Evolutionary conservation across 2,797 vertebrate genomes (phyloP), one percentile per base, ranked within the genome.

Genomic region (Rhadinocentrus ornatus): DNA sequence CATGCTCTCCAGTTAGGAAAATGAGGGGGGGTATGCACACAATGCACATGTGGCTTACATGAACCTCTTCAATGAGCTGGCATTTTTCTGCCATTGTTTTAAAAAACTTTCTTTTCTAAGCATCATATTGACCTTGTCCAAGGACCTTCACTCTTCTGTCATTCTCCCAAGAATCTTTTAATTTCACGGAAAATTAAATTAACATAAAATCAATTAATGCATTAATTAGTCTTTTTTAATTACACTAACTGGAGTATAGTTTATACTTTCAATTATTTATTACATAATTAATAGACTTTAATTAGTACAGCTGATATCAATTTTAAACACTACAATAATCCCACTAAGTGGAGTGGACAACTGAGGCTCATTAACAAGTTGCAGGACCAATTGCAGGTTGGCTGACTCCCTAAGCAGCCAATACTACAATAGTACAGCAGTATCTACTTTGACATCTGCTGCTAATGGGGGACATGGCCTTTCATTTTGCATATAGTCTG

Each of bases 151-250:
- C 67, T 68, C 61, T 6, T 72, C 22, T 29, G 9, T 39, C 71
- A 46, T 75, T 87, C 88, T 91, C 91, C 69, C 76, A 83, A 86
- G 92, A 92, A 89, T 86, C 78, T 82, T 81, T 64, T 85, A 82
- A 89, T 91, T 90, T 92, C 83, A 90, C 77, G 86, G 88, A 84
- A 93, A 93, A 92, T 91, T 87, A 74, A 92, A 94, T 94, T 94
- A 93, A 91, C 91, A 92, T 94, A 92, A 93, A 94, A 93, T 93
- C 92, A 94, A 95, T 94, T 94, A 94, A 93, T 93, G 73, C 88
- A 94, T 92, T 93, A 93, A 94, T 95, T 94, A 93, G 91, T 84
- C 75, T 86, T 82, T 71, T 91, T 94, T 95, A 94, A 94, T 95
- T 91, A 95, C 89, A 88, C 77, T 82, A 90, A 92, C 90, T 89